Evolutionary conservation across 2,113 vertebrate species (phyloP).

Genomic region (Pseudorhombus dupliciocellatus): DNA sequence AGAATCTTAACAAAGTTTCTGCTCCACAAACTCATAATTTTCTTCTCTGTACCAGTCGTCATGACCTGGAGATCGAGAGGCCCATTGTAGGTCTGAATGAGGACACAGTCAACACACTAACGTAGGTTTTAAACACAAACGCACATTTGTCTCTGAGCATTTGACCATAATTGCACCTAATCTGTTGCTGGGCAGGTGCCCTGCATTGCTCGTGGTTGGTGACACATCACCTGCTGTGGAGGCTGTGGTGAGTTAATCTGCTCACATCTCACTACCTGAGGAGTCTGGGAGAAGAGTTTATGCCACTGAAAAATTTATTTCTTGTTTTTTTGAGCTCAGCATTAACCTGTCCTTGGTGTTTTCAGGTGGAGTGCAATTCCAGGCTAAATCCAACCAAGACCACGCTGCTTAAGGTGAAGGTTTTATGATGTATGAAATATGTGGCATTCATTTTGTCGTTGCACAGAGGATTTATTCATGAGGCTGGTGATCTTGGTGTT

Average conservation of each 20-base stretch:
- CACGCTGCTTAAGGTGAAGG: slow-evolving; percentile 91
- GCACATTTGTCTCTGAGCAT: neutral
- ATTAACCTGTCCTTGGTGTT: slow-evolving; percentile 38
- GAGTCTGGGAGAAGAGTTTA: neutral
- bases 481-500: neutral
- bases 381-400: slow-evolving; percentile 95
- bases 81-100: slow-evolving; percentile 87
- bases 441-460: neutral
- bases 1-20: neutral
- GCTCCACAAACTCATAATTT: neutral
- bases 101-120: slow-evolving; percentile 88
- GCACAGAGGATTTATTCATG: neutral
- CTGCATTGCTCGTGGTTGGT: slow-evolving; percentile 92
- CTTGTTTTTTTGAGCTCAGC: neutral
- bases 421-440: neutral
- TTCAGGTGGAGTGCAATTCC: slow-evolving; percentile 97
- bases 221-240: slow-evolving; percentile 96
- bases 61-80: slow-evolving; percentile 93
- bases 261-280: neutral
- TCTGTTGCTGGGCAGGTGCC: slow-evolving; percentile 82
- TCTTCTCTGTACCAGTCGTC: slow-evolving; percentile 83
- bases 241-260: slow-evolving; percentile 87
- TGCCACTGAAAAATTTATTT: neutral
- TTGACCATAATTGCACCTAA: neutral
- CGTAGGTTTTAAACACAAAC: slow-evolving; percentile 78